Evolutionary conservation across 2,113 vertebrate genomes (phyloP).

Genomic region (Paradisaea rubra): DNA sequence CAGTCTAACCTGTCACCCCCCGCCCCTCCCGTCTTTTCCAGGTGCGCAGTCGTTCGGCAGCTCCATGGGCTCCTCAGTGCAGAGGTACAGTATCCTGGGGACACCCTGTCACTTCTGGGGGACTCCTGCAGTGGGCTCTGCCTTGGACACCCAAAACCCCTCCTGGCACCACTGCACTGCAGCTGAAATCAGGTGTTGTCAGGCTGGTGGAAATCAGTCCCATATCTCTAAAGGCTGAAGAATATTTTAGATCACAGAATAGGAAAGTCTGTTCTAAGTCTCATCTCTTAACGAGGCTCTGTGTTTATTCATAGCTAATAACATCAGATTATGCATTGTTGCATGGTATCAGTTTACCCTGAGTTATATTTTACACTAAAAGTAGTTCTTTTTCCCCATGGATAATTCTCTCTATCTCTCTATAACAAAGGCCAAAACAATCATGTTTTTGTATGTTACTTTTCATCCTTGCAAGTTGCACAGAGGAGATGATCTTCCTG

Average conservation of each 20-base stretch:
- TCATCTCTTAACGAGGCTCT: not conserved
- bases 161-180: not conserved
- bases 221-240: not conserved
- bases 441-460: accelerated
- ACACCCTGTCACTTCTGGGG: not conserved
- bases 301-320: not conserved
- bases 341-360: not conserved
- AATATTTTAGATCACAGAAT: not conserved
- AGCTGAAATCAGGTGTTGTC: not conserved
- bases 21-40: slow-evolving; percentile 55
- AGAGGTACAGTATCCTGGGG: slow-evolving; percentile 75
- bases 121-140: not conserved
- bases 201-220: not conserved
- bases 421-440: accelerated
- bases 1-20: not conserved
- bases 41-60: slow-evolving; percentile 72
- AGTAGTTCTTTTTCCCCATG: not conserved
- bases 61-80: slow-evolving; percentile 74
- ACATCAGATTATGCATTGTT: not conserved
- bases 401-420: not conserved
- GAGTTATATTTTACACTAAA: not conserved
- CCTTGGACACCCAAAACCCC: not conserved
- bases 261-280: not conserved
- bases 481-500: not conserved
- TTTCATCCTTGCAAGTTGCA: not conserved